phyloP scores from a whole-genome alignment of 1,140 invertebrate species.

The Pseudobourletiella spinata region DNA sequence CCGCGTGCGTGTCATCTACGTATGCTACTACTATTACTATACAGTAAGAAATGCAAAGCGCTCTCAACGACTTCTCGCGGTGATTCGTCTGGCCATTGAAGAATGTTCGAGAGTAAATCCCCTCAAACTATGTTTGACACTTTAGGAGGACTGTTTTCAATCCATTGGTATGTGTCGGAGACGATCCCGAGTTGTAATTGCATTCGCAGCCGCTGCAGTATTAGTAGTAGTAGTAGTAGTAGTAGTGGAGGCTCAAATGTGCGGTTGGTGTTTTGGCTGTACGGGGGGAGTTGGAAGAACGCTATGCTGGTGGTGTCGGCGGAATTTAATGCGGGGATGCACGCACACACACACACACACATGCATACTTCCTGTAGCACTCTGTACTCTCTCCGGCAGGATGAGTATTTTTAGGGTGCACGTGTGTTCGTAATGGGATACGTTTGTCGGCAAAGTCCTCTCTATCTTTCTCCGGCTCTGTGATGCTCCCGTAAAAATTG shows the following conservation, averaged over 20 bases:
- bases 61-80: background rate
- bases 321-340: background rate
- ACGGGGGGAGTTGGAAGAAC: background rate
- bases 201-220: background rate
- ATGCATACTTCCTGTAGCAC: too few relatives aligned
- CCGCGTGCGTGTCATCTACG: too few relatives aligned
- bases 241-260: too few relatives aligned
- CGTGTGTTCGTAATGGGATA: constrained; percentile 6
- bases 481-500: background rate
- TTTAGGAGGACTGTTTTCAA: constrained; percentile 5
- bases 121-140: constrained; percentile 6
- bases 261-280: too few relatives aligned
- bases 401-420: constrained; percentile 1
- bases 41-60: too few relatives aligned
- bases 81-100: background rate
- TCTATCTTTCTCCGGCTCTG: too few relatives aligned
- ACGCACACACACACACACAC: background rate
- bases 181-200: background rate
- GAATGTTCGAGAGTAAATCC: background rate
- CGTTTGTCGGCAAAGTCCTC: background rate
- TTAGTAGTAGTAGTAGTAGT: too few relatives aligned
- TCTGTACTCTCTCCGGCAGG: too few relatives aligned
- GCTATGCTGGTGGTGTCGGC: background rate
- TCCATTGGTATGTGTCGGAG: background rate
- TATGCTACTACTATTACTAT: too few relatives aligned